These are phyloP conservation scores for Anoura caudifer DNA, from an alignment of 2,113 vertebrate genomes.

Conservation along the genomic window DNA sequence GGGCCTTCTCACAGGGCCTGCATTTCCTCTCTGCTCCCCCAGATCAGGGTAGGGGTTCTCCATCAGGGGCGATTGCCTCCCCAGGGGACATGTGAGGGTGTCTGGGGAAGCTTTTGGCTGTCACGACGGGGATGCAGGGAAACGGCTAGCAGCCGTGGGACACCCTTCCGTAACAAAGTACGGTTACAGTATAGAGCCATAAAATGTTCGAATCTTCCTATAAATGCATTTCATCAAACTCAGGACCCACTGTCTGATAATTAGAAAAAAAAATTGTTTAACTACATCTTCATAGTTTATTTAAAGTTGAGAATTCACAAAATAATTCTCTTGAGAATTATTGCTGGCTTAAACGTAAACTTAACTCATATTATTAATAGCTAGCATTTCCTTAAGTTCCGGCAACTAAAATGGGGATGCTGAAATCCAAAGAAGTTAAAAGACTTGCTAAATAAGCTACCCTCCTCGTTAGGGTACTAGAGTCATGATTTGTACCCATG, in stretches of 20 bases:
- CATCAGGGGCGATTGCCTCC: neutral
- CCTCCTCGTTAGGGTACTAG: neutral
- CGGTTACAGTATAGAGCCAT: no score
- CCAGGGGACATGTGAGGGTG: neutral
- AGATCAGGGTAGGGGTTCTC: neutral
- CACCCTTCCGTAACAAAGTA: no score
- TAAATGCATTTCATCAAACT: neutral
- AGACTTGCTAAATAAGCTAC: neutral
- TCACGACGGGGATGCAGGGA: no score
- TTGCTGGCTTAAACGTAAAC: neutral
- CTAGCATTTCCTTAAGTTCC: neutral
- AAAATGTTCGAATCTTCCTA: neutral
- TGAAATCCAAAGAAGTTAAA: neutral
- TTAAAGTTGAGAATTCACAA: constrained; percentile 10
- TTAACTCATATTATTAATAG: neutral
- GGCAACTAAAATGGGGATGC: neutral
- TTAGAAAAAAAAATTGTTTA: neutral
- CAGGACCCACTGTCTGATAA: neutral
- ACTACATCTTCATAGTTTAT: neutral
- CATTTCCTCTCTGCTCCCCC: neutral
- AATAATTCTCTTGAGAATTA: neutral
- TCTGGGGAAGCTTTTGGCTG: neutral
- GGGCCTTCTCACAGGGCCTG: neutral
- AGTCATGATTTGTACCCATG: neutral
- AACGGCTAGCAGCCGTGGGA: neutral